A percentile compares a stretch with the other conserved stretches of the same genome.
Conservation (phyloP, 1,140 invertebrate species). For the Aphelenchoides fujianensis region DNA sequence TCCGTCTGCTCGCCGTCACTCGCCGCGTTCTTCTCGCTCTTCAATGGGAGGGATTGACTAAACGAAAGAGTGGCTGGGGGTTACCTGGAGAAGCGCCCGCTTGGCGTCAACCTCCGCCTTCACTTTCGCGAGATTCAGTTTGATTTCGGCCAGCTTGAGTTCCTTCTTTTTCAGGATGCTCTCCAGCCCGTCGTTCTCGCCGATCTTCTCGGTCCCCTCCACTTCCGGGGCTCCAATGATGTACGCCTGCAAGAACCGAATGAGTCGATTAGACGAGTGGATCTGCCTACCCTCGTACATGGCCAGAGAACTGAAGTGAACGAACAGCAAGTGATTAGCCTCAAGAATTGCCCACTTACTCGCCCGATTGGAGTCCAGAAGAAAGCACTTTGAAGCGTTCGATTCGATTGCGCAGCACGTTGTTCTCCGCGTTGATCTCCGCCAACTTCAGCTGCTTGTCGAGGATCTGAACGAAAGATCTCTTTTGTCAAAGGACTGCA, state of each 20-base stretch:
- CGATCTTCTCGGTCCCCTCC: not conserved
- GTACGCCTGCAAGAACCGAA: not conserved
- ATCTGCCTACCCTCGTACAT: slow-evolving; percentile 25
- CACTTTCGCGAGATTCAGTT: slow-evolving; percentile 2
- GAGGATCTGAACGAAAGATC: not conserved
- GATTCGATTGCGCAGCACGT: slow-evolving; percentile 20
- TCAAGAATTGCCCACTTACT: not conserved
- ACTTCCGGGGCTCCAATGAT: slow-evolving; percentile 24
- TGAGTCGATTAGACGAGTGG: not conserved
- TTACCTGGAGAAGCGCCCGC: slow-evolving; percentile 4
- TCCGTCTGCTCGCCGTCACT: not conserved
- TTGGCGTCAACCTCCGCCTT: slow-evolving; percentile 11
- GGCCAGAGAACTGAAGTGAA: slow-evolving; percentile 12
- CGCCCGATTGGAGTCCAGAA: not conserved
- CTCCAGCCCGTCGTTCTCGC: not conserved
- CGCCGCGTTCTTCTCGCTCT: not conserved
- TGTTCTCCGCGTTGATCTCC: slow-evolving; percentile 22
- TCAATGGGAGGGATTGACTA: no score
- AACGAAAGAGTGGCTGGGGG: no score
- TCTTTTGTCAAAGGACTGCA: no score
- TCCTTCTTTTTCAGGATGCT: slow-evolving; percentile 5
- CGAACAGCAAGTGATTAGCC: not conserved
- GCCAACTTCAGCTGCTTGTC: slow-evolving; percentile 16
- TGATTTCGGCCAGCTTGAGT: slow-evolving; percentile 8
- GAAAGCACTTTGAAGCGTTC: slow-evolving; percentile 13